phyloP scores from a whole-genome alignment of 2,888 invertebrate genomes.

The Thera obeliscata region DNA sequence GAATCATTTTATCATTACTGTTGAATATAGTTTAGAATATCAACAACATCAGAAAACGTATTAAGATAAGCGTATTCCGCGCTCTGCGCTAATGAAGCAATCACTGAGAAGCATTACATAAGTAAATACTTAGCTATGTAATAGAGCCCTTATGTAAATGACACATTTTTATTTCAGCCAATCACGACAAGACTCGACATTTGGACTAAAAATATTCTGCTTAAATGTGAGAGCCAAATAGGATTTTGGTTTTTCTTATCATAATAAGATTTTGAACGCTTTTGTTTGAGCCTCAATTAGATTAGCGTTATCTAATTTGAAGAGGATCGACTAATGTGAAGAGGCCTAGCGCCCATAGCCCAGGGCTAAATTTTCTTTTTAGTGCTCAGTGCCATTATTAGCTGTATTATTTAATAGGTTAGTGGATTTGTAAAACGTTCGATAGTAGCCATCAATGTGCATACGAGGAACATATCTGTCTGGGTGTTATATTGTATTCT shows the following conservation, averaged over 20 bases:
- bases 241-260: slow-evolving; percentile 30
- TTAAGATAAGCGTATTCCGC: slow-evolving; percentile 16
- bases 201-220: slow-evolving; percentile 29
- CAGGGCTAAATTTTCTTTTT: too few species aligned
- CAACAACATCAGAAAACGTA: slow-evolving; percentile 10
- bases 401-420: too few species aligned
- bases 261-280: slow-evolving; percentile 31
- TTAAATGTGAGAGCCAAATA: slow-evolving; percentile 25
- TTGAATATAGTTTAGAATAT: slow-evolving; percentile 3
- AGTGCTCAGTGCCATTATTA: too few species aligned
- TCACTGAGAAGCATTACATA: slow-evolving; percentile 19
- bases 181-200: slow-evolving; percentile 30
- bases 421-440: too few species aligned
- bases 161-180: slow-evolving; percentile 32
- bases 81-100: slow-evolving; percentile 27
- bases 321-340: too few species aligned
- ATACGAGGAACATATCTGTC: too few species aligned
- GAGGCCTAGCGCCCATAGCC: too few species aligned
- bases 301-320: too few species aligned
- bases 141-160: slow-evolving; percentile 30
- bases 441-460: too few species aligned
- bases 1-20: too few species aligned
- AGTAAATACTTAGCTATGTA: slow-evolving; percentile 23
- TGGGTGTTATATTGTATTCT: too few species aligned
- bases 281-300: slow-evolving; percentile 11